Evolutionary conservation across 1,140 invertebrate genomes (phyloP).

Genomic region (Acromyrmex heyeri): DNA sequence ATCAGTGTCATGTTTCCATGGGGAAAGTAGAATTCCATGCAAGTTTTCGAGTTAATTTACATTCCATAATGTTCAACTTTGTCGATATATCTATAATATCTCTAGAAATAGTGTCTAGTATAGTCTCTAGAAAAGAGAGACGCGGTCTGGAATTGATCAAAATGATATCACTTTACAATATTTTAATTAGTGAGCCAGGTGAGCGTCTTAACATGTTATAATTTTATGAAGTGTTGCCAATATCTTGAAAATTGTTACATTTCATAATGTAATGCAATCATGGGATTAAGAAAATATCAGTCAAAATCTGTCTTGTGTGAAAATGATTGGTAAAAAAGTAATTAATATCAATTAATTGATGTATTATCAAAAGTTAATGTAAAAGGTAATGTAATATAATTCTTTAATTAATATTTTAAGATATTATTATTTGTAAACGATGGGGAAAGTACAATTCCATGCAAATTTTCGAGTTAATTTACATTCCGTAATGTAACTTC

Average conservation of each 20-base stretch:
- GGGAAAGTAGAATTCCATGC: no score
- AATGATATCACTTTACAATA: no score
- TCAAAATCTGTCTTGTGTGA: neutral
- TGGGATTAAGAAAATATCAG: neutral
- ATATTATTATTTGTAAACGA: neutral
- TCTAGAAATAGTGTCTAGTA: no score
- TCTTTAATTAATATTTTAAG: neutral
- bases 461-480: neutral
- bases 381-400: neutral
- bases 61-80: no score
- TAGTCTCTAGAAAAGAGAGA: no score
- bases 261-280: neutral
- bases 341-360: conserved; percentile 7
- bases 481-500: neutral
- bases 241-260: conserved; percentile 25
- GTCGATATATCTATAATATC: no score
- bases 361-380: neutral
- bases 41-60: no score
- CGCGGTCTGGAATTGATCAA: no score
- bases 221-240: neutral
- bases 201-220: conserved; percentile 31
- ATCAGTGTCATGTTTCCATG: neutral
- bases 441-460: neutral
- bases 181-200: conserved; percentile 33
- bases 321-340: conserved; percentile 11